These are phyloP conservation scores for Urocolius indicus DNA, from an alignment of 2,113 vertebrate species.

Conservation along the genomic window DNA sequence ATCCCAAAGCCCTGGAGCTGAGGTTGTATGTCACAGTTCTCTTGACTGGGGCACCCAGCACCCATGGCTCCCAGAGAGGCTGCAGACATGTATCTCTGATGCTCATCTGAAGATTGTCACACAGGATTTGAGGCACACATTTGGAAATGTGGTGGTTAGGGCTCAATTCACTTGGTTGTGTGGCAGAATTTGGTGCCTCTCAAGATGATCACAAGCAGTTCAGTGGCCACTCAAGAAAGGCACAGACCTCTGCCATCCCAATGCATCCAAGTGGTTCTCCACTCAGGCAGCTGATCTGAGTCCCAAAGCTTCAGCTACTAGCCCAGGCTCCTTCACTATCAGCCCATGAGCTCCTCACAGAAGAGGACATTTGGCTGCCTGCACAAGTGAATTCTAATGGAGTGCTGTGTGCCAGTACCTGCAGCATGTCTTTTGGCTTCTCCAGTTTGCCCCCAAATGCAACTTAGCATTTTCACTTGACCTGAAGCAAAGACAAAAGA, in stretches of 20 bases:
- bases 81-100: background rate
- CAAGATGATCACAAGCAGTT: background rate
- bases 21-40: background rate
- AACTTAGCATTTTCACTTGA: conserved; percentile 41
- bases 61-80: background rate
- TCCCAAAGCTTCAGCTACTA: background rate
- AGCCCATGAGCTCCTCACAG: background rate
- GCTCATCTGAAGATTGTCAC: background rate
- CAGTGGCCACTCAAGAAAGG: background rate
- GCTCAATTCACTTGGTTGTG: background rate
- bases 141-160: background rate
- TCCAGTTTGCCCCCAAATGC: conserved; percentile 12
- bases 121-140: background rate
- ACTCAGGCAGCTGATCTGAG: background rate
- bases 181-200: background rate
- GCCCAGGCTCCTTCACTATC: background rate
- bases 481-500: conserved; percentile 46
- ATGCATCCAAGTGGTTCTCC: background rate
- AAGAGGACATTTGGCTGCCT: background rate
- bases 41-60: background rate
- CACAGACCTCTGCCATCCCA: fast-evolving
- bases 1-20: no score
- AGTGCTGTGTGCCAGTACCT: conserved; percentile 45
- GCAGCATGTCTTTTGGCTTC: background rate
- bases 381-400: background rate